These are phyloP conservation scores for Drosophila santomea DNA, from an alignment of 1,140 invertebrate genomes.

Conservation along the genomic window DNA sequence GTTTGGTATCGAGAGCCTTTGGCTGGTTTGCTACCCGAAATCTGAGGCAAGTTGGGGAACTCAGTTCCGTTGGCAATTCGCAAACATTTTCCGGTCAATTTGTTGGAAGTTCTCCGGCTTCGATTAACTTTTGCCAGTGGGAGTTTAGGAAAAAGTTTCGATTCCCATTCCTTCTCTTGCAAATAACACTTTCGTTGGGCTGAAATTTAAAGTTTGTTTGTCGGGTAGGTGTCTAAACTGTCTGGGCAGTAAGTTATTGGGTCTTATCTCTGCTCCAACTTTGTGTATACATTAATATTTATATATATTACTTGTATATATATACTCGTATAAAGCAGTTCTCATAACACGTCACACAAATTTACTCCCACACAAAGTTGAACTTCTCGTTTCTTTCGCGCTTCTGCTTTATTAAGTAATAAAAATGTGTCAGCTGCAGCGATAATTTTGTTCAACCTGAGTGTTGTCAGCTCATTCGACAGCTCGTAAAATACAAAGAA, in stretches of 20 bases:
- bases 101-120: slow-evolving; percentile 67
- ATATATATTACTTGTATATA: slow-evolving; percentile 20
- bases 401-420: slow-evolving; percentile 46
- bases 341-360: slow-evolving; percentile 14
- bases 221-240: slow-evolving; percentile 32
- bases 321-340: slow-evolving; percentile 13
- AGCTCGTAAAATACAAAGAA: slow-evolving; percentile 54
- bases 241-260: slow-evolving; percentile 47
- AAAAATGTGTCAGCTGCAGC: slow-evolving; percentile 59
- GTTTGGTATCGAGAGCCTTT: slow-evolving; percentile 46
- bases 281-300: background rate
- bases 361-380: slow-evolving; percentile 42
- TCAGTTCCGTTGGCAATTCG: slow-evolving; percentile 75
- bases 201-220: slow-evolving; percentile 38
- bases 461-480: slow-evolving; percentile 63
- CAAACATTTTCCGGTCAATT: slow-evolving; percentile 83
- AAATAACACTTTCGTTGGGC: slow-evolving; percentile 46
- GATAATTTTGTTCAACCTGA: slow-evolving; percentile 57
- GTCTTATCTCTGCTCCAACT: slow-evolving; percentile 22
- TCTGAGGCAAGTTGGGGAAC: slow-evolving; percentile 43
- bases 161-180: slow-evolving; percentile 28
- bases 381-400: slow-evolving; percentile 26
- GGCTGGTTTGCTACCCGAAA: slow-evolving; percentile 39
- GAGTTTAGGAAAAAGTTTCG: slow-evolving; percentile 38
- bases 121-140: slow-evolving; percentile 73